Evolutionary conservation across 2,113 vertebrate species (phyloP).

Genomic region (Laterallus jamaicensis): DNA sequence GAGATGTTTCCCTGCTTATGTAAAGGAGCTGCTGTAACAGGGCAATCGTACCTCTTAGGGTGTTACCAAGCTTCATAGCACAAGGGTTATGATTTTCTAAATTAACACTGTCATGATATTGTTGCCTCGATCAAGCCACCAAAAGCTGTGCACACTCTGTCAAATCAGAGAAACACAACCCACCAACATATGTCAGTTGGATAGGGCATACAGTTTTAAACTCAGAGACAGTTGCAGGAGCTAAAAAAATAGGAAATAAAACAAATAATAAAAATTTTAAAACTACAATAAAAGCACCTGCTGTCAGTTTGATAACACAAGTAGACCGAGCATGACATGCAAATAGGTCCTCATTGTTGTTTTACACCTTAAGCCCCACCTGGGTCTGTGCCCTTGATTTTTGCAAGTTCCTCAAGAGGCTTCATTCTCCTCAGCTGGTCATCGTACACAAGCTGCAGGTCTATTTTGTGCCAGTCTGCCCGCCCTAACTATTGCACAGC

Average conservation of each 20-base stretch:
- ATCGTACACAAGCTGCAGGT: neutral
- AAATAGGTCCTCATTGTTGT: neutral
- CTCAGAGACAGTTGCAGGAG: neutral
- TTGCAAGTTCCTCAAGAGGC: neutral
- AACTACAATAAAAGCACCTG: neutral
- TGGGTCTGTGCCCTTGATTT: accelerated
- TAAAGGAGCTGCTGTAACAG: neutral
- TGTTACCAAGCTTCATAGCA: neutral
- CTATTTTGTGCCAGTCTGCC: neutral
- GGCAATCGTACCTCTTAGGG: neutral
- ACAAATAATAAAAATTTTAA: neutral
- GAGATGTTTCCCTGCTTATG: neutral
- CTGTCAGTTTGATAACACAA: neutral
- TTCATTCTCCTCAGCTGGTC: neutral
- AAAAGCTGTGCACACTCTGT: neutral
- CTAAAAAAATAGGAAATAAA: neutral
- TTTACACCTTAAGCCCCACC: neutral
- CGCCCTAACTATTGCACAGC: neutral
- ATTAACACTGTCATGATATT: neutral
- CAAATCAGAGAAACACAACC: neutral
- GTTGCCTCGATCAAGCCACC: neutral
- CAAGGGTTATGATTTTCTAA: neutral
- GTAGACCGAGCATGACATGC: accelerated
- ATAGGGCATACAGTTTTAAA: neutral
- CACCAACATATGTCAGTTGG: neutral